Evolutionary conservation across 2,888 invertebrate species (phyloP), one percentile per base, ranked within the genome.

Genomic region (Philopedon plagiatum): DNA sequence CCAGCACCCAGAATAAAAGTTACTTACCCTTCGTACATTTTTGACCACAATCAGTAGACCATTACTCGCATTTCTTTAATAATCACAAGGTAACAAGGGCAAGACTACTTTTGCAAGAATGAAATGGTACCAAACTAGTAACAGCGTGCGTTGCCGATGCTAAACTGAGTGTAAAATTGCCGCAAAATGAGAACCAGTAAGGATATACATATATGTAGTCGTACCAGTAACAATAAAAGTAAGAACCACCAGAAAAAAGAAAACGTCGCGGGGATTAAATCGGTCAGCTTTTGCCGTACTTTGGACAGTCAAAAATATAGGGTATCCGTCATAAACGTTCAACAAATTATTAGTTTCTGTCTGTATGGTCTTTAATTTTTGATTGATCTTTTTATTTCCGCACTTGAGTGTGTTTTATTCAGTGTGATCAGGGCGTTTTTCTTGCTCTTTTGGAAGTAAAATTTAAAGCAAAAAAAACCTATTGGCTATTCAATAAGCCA

Each of bases 201-300:
- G 69, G 61, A 71, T 71, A 74, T 49, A 67, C 57, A 57, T 72
- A 26, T 60, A 72, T 73, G 73, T 69, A 34, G 73, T 73, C 68
- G 68, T 73, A 73, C 73, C 68, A 44, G 73, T 73, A 73, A 58
- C 69, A 73, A 73, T 73, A 73, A 73, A 73, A 73, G 49, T 65
- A 69, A 62, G 68, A 60, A 63, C 65, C 60, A 64, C 60, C 73
- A 49, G 56, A 69, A 73, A 71, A 67, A 73, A 73, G 65, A 69
- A 69, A 73, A 73, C 64, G 58, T 67, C 60, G 62, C 56, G 44
- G 66, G 65, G 34, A 34, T 49, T 71, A 66, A 61, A 71, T 71
- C 71, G 71, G 71, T 71, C 71, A 71, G 62, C 66, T 56, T 56
- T 54, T 62, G 66, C 56, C 62, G 51, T 71, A 56, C 66, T 66